phyloP scores from a whole-genome alignment of 2,113 vertebrate genomes.

The Chrysemys picta region DNA sequence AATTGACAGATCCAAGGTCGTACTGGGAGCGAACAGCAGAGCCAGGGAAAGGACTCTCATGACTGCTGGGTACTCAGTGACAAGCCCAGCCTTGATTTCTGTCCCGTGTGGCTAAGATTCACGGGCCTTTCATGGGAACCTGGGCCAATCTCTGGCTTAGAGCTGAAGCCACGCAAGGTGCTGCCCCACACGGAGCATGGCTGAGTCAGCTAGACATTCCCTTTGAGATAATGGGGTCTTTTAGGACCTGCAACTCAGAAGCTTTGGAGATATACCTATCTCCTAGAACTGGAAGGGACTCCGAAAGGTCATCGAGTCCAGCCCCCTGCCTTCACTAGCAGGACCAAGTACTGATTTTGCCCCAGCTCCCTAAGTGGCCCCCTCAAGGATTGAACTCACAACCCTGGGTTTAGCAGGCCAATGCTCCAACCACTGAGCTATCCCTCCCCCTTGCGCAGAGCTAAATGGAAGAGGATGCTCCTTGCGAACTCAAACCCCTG shows the following conservation, averaged over 20 bases:
- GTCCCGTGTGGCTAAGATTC: background rate
- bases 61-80: background rate
- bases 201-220: background rate
- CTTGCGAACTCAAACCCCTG: background rate
- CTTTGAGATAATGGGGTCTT: background rate
- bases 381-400: too few species aligned
- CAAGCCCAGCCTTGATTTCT: background rate
- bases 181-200: background rate
- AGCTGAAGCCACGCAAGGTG: background rate
- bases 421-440: too few species aligned
- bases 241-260: too few species aligned
- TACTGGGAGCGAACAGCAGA: background rate
- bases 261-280: background rate
- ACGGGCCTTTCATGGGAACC: background rate
- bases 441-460: too few species aligned
- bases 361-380: too few species aligned
- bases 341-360: too few species aligned
- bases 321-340: too few species aligned
- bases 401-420: too few species aligned
- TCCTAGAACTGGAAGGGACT: too few species aligned
- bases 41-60: background rate
- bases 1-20: background rate
- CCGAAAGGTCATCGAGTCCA: too few species aligned
- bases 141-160: background rate
- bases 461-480: background rate